Conservation (phyloP, 1,140 invertebrate genomes). For the Ephestia elutella region DNA sequence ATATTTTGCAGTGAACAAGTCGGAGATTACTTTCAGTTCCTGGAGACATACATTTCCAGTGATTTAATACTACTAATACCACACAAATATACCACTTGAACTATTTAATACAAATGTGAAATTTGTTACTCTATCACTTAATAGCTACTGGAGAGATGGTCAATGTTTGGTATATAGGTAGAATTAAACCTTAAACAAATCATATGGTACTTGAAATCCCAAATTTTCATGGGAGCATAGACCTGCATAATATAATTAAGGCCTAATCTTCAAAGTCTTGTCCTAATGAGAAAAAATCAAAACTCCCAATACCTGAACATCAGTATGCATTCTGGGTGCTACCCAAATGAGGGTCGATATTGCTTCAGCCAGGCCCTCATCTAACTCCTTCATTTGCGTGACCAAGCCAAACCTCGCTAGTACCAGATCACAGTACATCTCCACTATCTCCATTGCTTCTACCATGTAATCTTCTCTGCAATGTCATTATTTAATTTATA, state of each 20-base stretch:
- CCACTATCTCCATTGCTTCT: conserved; percentile 98
- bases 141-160: no score
- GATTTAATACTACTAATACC: no score
- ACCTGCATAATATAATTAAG: no score
- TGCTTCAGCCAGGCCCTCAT: conserved; percentile 95
- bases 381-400: conserved; percentile 97
- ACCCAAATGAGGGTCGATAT: conserved; percentile 98
- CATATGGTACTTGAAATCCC: no score
- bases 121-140: no score
- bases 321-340: conserved; percentile 89
- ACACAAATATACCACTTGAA: no score
- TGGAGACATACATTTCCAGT: conserved; percentile 32
- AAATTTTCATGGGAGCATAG: no score
- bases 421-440: conserved; percentile 99
- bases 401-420: conserved; percentile 97
- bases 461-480: conserved; percentile 97
- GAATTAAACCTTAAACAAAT: no score
- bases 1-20: conserved; percentile 94
- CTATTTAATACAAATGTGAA: no score
- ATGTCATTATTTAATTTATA: conserved; percentile 3
- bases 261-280: no score
- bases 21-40: conserved; percentile 94
- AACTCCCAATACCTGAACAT: conserved; percentile 77
- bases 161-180: no score
- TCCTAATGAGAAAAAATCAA: background rate